Evolutionary conservation across 1,140 invertebrate genomes (phyloP).

Genomic region (Bombus fervidus): DNA sequence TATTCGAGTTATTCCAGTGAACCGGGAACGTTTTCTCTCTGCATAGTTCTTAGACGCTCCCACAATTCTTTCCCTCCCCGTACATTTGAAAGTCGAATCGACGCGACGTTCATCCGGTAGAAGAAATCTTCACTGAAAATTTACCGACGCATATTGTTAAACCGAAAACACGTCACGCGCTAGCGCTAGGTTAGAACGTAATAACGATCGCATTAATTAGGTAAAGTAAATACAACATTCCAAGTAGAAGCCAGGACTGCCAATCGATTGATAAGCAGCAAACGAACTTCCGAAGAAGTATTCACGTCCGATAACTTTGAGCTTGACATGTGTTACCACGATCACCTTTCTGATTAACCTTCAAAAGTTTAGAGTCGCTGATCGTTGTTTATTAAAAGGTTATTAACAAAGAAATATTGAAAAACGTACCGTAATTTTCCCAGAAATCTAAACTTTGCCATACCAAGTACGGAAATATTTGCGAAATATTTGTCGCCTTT

Average conservation of each 20-base stretch:
- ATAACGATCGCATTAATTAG: slow-evolving; percentile 64
- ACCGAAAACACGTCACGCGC: slow-evolving; percentile 17
- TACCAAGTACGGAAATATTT: no score
- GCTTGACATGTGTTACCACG: no score
- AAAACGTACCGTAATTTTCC: no score
- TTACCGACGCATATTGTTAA: not conserved
- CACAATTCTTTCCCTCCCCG: not conserved
- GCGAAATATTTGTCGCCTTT: no score
- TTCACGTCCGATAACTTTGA: no score
- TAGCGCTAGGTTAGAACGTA: slow-evolving; percentile 46
- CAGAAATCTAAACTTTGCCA: no score
- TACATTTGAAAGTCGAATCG: slow-evolving; percentile 38
- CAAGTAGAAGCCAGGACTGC: slow-evolving; percentile 71
- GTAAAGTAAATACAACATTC: slow-evolving; percentile 75
- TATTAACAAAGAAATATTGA: no score
- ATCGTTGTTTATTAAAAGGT: no score
- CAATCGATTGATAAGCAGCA: slow-evolving; percentile 51
- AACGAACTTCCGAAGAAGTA: not conserved
- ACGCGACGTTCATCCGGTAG: not conserved
- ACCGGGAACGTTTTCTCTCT: not conserved
- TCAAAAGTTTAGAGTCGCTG: no score
- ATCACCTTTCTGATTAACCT: no score
- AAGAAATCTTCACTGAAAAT: not conserved
- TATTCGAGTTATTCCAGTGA: slow-evolving; percentile 23
- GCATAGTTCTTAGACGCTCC: not conserved